These are phyloP conservation scores for Xanthorhoe spadicearia DNA, from an alignment of 2,888 invertebrate genomes.

Conservation along the genomic window DNA sequence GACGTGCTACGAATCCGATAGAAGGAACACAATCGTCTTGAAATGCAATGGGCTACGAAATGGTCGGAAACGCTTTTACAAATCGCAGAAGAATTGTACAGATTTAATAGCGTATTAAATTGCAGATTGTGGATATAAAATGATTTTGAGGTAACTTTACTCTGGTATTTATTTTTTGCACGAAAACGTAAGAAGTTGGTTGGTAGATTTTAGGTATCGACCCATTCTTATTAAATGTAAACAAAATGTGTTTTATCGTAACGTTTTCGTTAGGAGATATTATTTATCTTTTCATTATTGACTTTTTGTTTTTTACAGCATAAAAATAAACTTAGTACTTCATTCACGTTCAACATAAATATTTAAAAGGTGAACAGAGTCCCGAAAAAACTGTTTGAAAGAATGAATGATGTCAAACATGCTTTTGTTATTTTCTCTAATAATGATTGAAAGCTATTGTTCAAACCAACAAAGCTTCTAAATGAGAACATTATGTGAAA, in stretches of 20 bases:
- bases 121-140: slow-evolving; percentile 7
- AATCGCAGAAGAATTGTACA: slow-evolving; percentile 19
- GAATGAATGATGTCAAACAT: background rate
- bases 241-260: too few species aligned
- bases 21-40: slow-evolving; percentile 20
- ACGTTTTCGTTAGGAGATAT: too few species aligned
- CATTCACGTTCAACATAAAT: background rate
- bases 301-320: background rate
- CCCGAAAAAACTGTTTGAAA: background rate
- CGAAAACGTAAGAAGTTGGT: too few species aligned
- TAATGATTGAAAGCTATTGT: slow-evolving; percentile 2
- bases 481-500: background rate
- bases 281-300: too few species aligned
- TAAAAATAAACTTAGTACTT: too few species aligned
- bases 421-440: slow-evolving; percentile 3
- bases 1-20: slow-evolving; percentile 39
- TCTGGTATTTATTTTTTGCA: slow-evolving; percentile 2
- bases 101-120: slow-evolving; percentile 26
- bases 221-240: too few species aligned
- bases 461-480: background rate
- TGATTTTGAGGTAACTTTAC: background rate
- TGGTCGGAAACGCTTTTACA: slow-evolving; percentile 20
- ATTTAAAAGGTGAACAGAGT: background rate
- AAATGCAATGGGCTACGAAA: slow-evolving; percentile 28
- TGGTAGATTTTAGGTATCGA: too few species aligned